Evolutionary conservation across 2,113 vertebrate genomes (phyloP).

Genomic region (Calidris pygmaea): DNA sequence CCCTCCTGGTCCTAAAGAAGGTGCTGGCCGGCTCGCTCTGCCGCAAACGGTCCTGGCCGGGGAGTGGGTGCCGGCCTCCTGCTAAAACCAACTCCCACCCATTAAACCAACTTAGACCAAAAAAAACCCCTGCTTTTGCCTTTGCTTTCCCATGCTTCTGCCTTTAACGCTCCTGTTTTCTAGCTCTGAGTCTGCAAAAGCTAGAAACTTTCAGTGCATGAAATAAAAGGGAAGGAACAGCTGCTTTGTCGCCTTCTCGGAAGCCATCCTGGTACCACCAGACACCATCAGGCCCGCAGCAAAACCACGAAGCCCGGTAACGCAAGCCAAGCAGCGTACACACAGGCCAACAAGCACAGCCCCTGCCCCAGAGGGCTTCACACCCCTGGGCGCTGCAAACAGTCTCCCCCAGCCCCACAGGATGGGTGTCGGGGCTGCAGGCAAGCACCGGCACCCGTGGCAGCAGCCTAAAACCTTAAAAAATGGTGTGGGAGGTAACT

Average conservation of each 20-base stretch:
- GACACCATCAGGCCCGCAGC: background rate
- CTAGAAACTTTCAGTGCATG: background rate
- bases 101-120: background rate
- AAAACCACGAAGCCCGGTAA: background rate
- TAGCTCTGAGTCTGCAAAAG: background rate
- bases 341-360: background rate
- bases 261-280: background rate
- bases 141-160: background rate
- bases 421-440: background rate
- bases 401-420: background rate
- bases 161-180: background rate
- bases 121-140: background rate
- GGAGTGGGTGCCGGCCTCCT: background rate
- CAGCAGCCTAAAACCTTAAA: background rate
- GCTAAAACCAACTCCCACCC: background rate
- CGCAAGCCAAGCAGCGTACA: accelerated
- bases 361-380: background rate
- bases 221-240: background rate
- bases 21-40: background rate
- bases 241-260: background rate
- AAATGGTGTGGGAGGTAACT: slow-evolving; percentile 38
- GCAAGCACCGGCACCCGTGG: background rate
- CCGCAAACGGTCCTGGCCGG: background rate
- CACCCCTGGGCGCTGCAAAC: background rate
- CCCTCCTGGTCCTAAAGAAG: background rate